Evolutionary conservation across 2,113 vertebrate species (phyloP).

Genomic region (Chelonoidis abingdonii): DNA sequence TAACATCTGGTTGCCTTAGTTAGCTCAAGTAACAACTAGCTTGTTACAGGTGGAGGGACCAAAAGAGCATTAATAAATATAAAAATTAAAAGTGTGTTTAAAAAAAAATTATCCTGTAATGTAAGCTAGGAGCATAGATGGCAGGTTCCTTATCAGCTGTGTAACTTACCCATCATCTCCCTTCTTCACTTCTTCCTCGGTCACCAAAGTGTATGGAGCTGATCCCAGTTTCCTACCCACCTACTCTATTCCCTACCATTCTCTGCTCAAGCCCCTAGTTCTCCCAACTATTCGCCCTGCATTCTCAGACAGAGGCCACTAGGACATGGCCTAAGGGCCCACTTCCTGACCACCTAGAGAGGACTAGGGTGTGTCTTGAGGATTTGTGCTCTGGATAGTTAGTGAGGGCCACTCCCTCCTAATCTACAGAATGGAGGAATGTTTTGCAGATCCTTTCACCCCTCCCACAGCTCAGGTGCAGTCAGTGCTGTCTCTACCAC

Average conservation of each 20-base stretch:
- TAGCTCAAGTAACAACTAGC: slow-evolving; percentile 72
- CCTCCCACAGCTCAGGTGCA: too few relatives aligned
- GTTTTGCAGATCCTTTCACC: not conserved
- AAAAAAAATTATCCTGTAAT: not conserved
- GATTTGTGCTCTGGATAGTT: not conserved
- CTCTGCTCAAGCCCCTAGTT: not conserved
- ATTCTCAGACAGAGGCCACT: too few relatives aligned
- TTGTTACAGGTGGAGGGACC: slow-evolving; percentile 39
- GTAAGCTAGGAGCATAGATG: not conserved
- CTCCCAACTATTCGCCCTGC: too few relatives aligned
- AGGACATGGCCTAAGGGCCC: not conserved
- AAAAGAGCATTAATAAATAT: slow-evolving; percentile 64
- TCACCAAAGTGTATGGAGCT: not conserved
- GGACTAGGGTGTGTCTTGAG: not conserved
- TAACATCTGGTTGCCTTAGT: slow-evolving; percentile 69
- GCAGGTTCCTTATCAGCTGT: not conserved
- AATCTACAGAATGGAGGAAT: not conserved
- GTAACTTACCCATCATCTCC: not conserved
- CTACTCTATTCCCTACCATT: not conserved
- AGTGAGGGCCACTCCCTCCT: not conserved
- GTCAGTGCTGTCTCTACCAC: not conserved
- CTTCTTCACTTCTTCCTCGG: not conserved
- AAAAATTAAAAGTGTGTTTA: slow-evolving; percentile 25
- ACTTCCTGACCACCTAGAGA: not conserved
- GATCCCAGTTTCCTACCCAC: not conserved